Evolutionary conservation across 2,797 vertebrate species (phyloP).

Genomic region (Epinephelus malabaricus): DNA sequence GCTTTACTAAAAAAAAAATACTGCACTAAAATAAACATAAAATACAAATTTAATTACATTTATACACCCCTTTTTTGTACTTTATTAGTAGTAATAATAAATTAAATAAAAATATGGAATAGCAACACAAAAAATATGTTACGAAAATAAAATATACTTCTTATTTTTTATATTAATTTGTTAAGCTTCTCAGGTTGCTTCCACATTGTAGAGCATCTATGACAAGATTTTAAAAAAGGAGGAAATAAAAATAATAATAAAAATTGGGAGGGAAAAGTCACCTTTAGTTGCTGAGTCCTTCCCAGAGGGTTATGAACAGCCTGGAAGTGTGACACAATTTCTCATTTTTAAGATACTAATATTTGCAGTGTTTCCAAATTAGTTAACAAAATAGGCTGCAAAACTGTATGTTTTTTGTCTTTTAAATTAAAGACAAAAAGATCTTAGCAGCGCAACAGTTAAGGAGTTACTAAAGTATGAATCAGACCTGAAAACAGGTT

Average conservation of each 20-base stretch:
- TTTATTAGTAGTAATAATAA: background rate
- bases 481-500: background rate
- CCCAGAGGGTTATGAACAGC: background rate
- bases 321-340: background rate
- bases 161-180: background rate
- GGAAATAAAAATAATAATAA: background rate
- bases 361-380: no score
- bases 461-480: background rate
- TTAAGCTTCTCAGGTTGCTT: background rate
- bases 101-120: background rate
- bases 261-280: background rate
- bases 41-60: background rate
- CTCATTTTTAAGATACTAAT: background rate
- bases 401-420: no score
- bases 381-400: no score
- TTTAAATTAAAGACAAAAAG: background rate
- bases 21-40: background rate
- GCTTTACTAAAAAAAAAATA: background rate
- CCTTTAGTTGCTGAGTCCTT: background rate
- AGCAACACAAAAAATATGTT: background rate
- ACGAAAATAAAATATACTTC: background rate
- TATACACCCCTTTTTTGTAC: background rate
- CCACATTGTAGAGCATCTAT: background rate
- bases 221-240: background rate
- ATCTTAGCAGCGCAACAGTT: background rate